Evolutionary conservation across 2,888 invertebrate genomes (phyloP).

Genomic region (Parasteatoda lunata): DNA sequence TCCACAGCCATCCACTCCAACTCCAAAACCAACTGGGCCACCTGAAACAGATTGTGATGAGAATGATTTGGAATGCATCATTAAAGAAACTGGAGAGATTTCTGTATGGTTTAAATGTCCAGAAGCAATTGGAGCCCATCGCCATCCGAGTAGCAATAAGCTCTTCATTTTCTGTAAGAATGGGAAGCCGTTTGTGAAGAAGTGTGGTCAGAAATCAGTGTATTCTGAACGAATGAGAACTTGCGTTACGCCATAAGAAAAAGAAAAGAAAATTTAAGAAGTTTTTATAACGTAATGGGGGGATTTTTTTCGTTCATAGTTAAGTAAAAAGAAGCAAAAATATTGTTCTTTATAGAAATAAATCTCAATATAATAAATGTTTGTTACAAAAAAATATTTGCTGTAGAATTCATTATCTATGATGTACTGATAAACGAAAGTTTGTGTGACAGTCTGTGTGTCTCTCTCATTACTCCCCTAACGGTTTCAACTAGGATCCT

Average conservation of each 20-base stretch:
- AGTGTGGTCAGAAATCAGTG: conserved; percentile 42
- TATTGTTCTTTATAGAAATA: too few relatives aligned
- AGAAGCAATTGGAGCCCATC: conserved; percentile 32
- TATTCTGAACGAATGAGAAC: conserved; percentile 32
- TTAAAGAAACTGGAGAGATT: conserved; percentile 38
- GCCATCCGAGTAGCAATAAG: conserved; percentile 46
- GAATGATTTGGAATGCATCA: conserved; percentile 58
- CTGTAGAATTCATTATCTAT: too few relatives aligned
- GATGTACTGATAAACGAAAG: too few relatives aligned
- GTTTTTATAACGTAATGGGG: too few relatives aligned
- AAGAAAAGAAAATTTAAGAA: background rate
- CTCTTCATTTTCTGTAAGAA: conserved; percentile 56
- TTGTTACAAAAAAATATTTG: too few relatives aligned
- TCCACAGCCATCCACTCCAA: conserved; percentile 11
- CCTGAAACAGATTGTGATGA: conserved; percentile 47
- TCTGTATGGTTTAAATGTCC: conserved; percentile 51
- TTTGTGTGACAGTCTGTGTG: too few relatives aligned
- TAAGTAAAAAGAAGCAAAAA: too few relatives aligned
- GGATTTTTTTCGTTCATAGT: too few relatives aligned
- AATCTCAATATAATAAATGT: too few relatives aligned
- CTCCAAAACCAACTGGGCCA: conserved; percentile 12
- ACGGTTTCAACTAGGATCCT: too few relatives aligned
- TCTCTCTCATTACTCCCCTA: too few relatives aligned
- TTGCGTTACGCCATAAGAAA: conserved; percentile 19
- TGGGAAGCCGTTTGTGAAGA: conserved; percentile 45